Evolutionary conservation across 1,140 invertebrate species (phyloP).

Genomic region (Aphelenchoides besseyi): DNA sequence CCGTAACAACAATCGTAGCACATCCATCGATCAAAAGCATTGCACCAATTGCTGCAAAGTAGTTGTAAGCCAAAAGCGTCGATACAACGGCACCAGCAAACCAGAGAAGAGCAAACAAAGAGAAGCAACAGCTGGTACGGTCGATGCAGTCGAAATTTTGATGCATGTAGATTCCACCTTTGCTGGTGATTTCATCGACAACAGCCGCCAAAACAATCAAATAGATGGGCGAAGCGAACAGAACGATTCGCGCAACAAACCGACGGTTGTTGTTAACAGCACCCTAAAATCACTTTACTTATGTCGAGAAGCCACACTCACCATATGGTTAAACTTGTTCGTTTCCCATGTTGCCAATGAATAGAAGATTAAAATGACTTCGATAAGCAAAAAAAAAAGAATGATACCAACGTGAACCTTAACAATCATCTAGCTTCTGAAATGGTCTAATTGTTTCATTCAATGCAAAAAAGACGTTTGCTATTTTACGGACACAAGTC

Average conservation of each 20-base stretch:
- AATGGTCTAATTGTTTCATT: no score
- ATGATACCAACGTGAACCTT: no score
- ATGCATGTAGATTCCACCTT: not conserved
- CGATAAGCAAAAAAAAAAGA: no score
- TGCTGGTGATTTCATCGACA: not conserved
- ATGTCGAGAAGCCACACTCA: no score
- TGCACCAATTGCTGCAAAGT: not conserved
- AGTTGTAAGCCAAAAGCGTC: not conserved
- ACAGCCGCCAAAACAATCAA: not conserved
- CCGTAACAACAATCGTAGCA: no score
- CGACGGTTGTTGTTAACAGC: not conserved
- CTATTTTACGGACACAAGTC: no score
- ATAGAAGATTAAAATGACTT: not conserved
- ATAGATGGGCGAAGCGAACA: not conserved
- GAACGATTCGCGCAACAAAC: not conserved
- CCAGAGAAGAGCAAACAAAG: not conserved
- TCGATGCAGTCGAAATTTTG: not conserved
- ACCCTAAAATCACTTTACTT: no score
- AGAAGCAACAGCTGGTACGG: not conserved
- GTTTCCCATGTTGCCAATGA: not conserved
- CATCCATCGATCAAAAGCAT: no score
- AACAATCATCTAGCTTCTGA: no score
- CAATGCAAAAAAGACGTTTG: no score
- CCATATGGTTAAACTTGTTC: no score
- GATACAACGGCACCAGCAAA: not conserved